A percentile compares a stretch with the other conserved stretches of the same genome.
Evolutionary conservation across 2,113 vertebrate genomes (phyloP).

Genomic region (Colaptes auratus): DNA sequence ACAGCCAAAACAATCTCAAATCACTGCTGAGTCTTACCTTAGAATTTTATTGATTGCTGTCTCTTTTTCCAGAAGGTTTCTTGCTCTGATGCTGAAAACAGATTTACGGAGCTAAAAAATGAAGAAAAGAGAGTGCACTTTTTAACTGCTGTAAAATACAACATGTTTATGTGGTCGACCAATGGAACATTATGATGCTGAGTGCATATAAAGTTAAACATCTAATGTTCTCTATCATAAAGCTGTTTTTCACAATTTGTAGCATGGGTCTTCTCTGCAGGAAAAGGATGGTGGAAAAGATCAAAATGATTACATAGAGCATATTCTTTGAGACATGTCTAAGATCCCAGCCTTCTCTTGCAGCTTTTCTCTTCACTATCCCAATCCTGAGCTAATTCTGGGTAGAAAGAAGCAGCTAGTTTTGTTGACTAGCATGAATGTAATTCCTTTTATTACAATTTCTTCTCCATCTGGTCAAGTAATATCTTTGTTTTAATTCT

Average conservation of each 20-base stretch:
- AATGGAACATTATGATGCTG: background rate
- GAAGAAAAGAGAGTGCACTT: slow-evolving; percentile 27
- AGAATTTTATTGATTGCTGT: slow-evolving; percentile 96
- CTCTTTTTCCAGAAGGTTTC: slow-evolving; percentile 97
- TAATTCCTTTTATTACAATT: background rate
- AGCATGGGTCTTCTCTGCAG: background rate
- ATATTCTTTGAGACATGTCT: background rate
- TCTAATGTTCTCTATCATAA: background rate
- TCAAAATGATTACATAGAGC: background rate
- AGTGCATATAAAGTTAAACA: background rate
- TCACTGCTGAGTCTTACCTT: slow-evolving; percentile 78
- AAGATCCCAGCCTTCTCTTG: background rate
- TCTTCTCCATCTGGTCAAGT: background rate
- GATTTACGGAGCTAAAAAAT: slow-evolving; percentile 92
- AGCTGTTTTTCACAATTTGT: background rate
- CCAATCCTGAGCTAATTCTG: background rate
- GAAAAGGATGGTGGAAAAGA: background rate
- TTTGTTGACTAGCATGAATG: background rate
- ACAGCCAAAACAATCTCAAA: background rate
- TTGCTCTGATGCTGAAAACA: slow-evolving; percentile 96
- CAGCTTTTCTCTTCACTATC: background rate
- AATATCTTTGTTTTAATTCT: background rate
- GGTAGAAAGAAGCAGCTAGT: background rate
- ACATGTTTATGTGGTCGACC: background rate
- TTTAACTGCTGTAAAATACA: slow-evolving; percentile 7